Percentiles rank a stretch among this genome's conserved stretches.
These are phyloP conservation scores for Nematostella vectensis DNA, from an alignment of 92 coral and sea anemone genomes.

Conservation along the genomic window DNA sequence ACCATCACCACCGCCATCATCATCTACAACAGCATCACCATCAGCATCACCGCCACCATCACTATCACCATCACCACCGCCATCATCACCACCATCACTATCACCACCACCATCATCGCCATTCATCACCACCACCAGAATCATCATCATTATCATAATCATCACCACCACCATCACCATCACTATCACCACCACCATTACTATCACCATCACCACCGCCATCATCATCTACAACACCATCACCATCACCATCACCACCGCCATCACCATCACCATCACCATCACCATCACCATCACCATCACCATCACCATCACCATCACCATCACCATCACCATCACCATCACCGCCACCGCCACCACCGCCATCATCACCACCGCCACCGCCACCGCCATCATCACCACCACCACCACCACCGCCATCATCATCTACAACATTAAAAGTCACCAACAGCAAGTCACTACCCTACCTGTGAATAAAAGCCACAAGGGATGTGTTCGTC, in stretches of 20 bases:
- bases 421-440: neutral
- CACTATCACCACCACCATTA: constrained; percentile 10
- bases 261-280: neutral
- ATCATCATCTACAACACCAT: no score
- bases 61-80: neutral
- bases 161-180: no score
- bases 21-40: no score
- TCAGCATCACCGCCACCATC: neutral
- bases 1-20: neutral
- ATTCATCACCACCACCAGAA: no score
- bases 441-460: neutral
- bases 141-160: no score
- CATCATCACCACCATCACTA: constrained; percentile 3
- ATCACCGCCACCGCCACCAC: neutral
- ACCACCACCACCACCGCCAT: neutral
- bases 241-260: no score
- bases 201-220: no score
- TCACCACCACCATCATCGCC: constrained; percentile 8
- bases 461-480: constrained; percentile 78
- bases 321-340: neutral
- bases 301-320: neutral
- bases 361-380: neutral
- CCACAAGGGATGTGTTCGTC: constrained; percentile 70
- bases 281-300: no score
- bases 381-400: no score